Conservation (phyloP, 2,888 invertebrate species). For the Atherix ibis region DNA sequence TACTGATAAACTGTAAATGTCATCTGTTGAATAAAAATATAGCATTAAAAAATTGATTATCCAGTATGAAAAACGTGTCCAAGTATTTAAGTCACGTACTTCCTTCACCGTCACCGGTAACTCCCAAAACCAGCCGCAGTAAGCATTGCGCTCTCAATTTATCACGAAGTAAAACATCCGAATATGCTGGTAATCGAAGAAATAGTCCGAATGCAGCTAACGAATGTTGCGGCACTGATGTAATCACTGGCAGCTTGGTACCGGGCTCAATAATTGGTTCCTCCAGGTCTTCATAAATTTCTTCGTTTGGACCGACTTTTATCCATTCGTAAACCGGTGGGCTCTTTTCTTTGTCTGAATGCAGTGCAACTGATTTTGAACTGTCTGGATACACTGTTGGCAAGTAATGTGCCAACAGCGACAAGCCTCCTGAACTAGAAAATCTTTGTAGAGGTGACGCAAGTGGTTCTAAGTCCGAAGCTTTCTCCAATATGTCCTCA, state of each 20-base stretch:
- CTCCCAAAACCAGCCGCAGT: conserved; percentile 72
- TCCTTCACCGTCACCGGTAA: conserved; percentile 83
- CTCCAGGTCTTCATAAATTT: conserved; percentile 45
- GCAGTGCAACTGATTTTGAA: conserved; percentile 39
- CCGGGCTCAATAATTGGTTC: conserved; percentile 37
- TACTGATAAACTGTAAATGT: conserved; percentile 53
- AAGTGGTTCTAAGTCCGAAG: conserved; percentile 26
- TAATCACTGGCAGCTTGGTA: conserved; percentile 36
- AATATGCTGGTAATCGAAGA: conserved; percentile 76
- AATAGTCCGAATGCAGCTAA: conserved; percentile 81
- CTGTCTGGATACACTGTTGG: conserved; percentile 77
- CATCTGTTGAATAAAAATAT: conserved; percentile 33
- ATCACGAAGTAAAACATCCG: conserved; percentile 71
- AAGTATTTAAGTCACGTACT: conserved; percentile 35
- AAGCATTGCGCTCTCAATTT: conserved; percentile 74
- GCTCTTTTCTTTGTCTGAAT: conserved; percentile 28
- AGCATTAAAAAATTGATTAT: background rate
- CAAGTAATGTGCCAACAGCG: conserved; percentile 72
- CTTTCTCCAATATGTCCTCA: conserved; percentile 20
- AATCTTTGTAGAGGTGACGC: conserved; percentile 61
- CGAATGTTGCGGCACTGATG: conserved; percentile 77
- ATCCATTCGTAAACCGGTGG: conserved; percentile 31
- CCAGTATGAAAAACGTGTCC: background rate
- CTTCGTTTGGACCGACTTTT: conserved; percentile 41
- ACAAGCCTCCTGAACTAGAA: conserved; percentile 75